A percentile compares a stretch with the other conserved stretches of the same genome.
phyloP scores from a whole-genome alignment of 53 echinoderm and acorn worm genomes.

The Crossaster papposus region DNA sequence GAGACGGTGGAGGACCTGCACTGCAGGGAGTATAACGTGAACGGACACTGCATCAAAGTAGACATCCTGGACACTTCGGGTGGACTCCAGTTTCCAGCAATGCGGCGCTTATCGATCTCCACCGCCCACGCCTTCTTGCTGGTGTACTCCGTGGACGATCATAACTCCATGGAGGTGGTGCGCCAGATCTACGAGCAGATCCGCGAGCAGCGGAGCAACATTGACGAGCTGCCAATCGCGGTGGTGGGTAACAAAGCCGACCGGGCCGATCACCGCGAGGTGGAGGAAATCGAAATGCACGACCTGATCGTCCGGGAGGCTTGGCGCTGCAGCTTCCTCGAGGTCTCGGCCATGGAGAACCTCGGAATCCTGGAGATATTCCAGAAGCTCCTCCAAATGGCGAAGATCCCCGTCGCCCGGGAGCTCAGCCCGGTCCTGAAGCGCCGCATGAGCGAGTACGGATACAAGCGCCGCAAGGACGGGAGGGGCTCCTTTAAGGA shows the following conservation, averaged over 20 bases:
- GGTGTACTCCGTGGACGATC: slow-evolving; percentile 87
- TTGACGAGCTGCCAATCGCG: slow-evolving; percentile 84
- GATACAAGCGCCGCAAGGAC: slow-evolving; percentile 77
- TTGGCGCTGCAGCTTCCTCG: slow-evolving; percentile 90
- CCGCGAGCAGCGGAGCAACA: slow-evolving; percentile 89
- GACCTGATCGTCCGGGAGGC: slow-evolving; percentile 79
- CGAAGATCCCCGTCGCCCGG: slow-evolving; percentile 92
- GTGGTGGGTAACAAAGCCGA: slow-evolving; percentile 95
- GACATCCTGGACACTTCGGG: slow-evolving; percentile 98
- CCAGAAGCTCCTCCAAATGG: slow-evolving; percentile 90
- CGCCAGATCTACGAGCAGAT: slow-evolving; percentile 95
- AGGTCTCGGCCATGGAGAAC: slow-evolving; percentile 93
- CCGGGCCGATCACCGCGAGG: slow-evolving; percentile 76
- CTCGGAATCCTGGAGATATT: slow-evolving; percentile 91
- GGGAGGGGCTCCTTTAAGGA: slow-evolving; percentile 81
- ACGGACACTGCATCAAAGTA: slow-evolving; percentile 92
- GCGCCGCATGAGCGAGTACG: slow-evolving; percentile 95
- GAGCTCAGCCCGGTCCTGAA: slow-evolving; percentile 93
- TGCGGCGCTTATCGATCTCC: slow-evolving; percentile 94
- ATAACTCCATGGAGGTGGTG: slow-evolving; percentile 83
- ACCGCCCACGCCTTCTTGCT: slow-evolving; percentile 94
- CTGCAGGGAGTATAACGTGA: slow-evolving; percentile 94
- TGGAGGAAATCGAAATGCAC: slow-evolving; percentile 80
- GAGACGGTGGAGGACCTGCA: slow-evolving; percentile 98
- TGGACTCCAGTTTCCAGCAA: slow-evolving; percentile 91